Evolutionary conservation across 2,797 vertebrate species (phyloP).

Genomic region (Helarctos malayanus): DNA sequence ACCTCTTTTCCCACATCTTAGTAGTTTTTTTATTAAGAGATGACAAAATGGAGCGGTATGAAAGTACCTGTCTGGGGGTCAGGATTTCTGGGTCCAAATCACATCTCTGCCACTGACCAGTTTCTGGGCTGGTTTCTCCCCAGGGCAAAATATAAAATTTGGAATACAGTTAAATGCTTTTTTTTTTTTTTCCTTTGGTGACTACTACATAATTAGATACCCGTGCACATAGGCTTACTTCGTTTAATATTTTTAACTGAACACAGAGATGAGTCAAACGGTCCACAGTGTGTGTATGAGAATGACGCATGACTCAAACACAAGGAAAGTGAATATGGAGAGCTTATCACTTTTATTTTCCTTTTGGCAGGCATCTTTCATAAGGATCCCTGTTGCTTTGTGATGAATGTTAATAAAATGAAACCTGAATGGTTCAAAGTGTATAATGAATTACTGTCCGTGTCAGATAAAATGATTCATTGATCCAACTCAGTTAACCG

Average conservation of each 20-base stretch:
- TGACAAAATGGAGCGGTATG: background rate
- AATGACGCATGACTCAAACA: background rate
- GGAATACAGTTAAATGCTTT: background rate
- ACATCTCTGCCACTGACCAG: background rate
- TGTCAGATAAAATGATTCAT: background rate
- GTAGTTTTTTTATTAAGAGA: background rate
- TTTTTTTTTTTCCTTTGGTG: background rate
- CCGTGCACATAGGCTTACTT: background rate
- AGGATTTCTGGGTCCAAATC: background rate
- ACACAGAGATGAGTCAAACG: background rate
- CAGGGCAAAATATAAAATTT: background rate
- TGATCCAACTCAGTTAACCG: background rate
- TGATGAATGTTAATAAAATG: background rate
- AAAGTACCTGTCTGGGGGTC: background rate
- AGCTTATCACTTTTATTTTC: background rate
- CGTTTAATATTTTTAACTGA: background rate
- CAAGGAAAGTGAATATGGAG: background rate
- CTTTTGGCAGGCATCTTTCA: background rate
- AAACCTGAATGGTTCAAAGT: background rate
- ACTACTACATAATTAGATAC: background rate
- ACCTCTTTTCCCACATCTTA: background rate
- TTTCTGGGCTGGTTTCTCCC: background rate
- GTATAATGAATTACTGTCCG: background rate
- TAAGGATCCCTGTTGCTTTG: background rate
- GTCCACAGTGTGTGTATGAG: background rate